phyloP scores from a whole-genome alignment of 1,140 invertebrate genomes.

The Ostrea edulis region DNA sequence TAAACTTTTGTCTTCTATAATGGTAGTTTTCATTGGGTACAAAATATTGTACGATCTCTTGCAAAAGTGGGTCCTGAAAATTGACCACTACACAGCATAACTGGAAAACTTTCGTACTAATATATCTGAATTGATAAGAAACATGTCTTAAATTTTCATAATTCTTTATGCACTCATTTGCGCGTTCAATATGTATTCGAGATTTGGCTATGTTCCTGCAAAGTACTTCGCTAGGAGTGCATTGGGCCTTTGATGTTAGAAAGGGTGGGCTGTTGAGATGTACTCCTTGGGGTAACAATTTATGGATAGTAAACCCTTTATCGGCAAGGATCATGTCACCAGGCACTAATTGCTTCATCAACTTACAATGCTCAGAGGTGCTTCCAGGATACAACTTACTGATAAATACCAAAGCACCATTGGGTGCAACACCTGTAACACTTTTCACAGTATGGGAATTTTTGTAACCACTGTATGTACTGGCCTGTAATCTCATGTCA shows the following conservation, averaged over 20 bases:
- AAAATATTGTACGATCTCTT: neutral
- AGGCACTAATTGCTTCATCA: conserved; percentile 51
- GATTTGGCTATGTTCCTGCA: too few relatives aligned
- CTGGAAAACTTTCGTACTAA: neutral
- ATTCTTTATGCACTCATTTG: too few relatives aligned
- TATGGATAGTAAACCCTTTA: conserved; percentile 57
- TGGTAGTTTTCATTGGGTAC: conserved; percentile 1
- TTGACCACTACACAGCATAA: conserved; percentile 6
- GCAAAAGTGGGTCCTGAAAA: conserved; percentile 8
- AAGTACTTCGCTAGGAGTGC: neutral
- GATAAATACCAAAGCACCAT: too few relatives aligned
- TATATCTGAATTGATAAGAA: neutral
- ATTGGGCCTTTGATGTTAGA: too few relatives aligned
- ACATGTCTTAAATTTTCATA: neutral
- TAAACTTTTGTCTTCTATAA: too few relatives aligned
- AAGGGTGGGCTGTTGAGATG: too few relatives aligned
- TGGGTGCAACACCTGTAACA: too few relatives aligned
- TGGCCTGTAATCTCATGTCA: conserved; percentile 51
- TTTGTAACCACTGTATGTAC: conserved; percentile 42
- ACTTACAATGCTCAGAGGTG: conserved; percentile 51
- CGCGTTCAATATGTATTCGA: too few relatives aligned
- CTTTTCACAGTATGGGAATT: too few relatives aligned
- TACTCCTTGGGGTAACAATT: conserved; percentile 45
- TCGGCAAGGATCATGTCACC: conserved; percentile 56
- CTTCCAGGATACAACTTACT: too few relatives aligned